Percentiles rank a stretch among this genome's conserved stretches.
These are phyloP conservation scores for Lagorchestes hirsutus DNA, from an alignment of 2,797 vertebrate genomes.

Conservation along the genomic window DNA sequence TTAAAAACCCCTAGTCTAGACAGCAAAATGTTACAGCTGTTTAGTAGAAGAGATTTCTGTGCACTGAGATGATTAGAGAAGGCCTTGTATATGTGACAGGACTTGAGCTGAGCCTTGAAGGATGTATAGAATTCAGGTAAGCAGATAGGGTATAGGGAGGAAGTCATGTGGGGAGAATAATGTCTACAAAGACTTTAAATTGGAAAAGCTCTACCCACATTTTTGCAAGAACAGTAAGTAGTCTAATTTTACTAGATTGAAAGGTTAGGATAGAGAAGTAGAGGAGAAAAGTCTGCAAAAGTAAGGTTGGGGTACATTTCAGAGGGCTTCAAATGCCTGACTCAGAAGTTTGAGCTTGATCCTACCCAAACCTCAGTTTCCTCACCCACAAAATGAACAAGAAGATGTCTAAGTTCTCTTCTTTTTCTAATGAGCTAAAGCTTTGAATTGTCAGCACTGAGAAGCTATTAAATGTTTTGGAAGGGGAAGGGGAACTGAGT, in stretches of 20 bases:
- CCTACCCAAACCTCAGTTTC: background rate
- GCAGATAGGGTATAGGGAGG: background rate
- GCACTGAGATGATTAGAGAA: background rate
- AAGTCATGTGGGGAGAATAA: background rate
- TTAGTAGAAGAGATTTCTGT: too few species aligned
- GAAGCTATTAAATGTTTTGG: background rate
- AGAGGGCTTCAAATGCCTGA: background rate
- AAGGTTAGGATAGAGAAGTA: background rate
- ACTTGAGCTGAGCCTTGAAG: background rate
- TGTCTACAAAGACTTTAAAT: background rate
- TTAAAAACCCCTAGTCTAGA: background rate
- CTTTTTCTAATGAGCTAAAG: background rate
- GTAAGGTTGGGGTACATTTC: background rate
- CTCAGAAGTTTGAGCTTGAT: background rate
- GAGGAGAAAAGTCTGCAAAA: background rate
- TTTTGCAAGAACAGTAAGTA: background rate
- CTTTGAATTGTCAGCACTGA: background rate
- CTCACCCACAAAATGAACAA: background rate
- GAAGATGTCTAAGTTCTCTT: background rate
- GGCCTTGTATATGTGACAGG: background rate
- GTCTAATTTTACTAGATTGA: background rate
- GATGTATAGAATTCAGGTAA: background rate
- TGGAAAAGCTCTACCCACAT: background rate
- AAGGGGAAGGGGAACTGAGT: background rate
- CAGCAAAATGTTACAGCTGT: background rate